Conservation (phyloP, 2,888 invertebrate genomes). For the Drosophila falleni region DNA sequence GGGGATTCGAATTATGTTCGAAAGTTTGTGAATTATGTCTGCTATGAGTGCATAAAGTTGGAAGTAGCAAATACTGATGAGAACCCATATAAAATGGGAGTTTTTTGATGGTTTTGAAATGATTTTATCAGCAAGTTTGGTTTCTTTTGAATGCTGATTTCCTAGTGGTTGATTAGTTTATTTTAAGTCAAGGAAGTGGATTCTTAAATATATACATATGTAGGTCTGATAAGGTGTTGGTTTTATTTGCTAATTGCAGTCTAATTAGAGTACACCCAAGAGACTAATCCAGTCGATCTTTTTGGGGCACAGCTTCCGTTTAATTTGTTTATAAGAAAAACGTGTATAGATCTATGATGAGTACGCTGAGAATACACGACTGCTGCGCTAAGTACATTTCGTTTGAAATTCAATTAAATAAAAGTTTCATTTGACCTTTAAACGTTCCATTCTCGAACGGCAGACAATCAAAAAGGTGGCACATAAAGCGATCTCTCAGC, state of each 20-base stretch:
- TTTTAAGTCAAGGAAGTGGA: conserved; percentile 26
- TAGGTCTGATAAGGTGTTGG: conserved; percentile 20
- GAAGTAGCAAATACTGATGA: background rate
- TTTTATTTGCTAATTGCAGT: conserved; percentile 41
- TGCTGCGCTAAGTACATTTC: conserved; percentile 70
- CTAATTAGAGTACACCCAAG: conserved; percentile 6
- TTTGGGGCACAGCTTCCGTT: conserved; percentile 64
- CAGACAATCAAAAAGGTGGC: conserved; percentile 46
- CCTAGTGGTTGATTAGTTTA: conserved; percentile 28
- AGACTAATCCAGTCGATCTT: conserved; percentile 21
- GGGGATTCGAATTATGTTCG: conserved; percentile 58
- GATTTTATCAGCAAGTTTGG: conserved; percentile 1
- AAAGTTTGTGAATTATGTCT: conserved; percentile 41
- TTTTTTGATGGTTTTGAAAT: background rate
- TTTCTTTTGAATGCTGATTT: conserved; percentile 58
- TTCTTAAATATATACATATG: conserved; percentile 42
- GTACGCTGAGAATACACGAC: conserved; percentile 5
- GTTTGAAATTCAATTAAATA: conserved; percentile 79
- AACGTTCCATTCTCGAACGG: conserved; percentile 49
- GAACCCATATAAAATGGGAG: background rate
- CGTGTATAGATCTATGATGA: conserved; percentile 13
- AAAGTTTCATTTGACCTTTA: conserved; percentile 63
- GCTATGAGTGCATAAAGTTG: conserved; percentile 51
- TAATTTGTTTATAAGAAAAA: conserved; percentile 50
- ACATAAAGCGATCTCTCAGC: conserved; percentile 40